Percentiles rank a stretch among this genome's conserved stretches.
phyloP scores from a whole-genome alignment of 2,797 vertebrate species.

The Hippopotamyrus pictus region DNA sequence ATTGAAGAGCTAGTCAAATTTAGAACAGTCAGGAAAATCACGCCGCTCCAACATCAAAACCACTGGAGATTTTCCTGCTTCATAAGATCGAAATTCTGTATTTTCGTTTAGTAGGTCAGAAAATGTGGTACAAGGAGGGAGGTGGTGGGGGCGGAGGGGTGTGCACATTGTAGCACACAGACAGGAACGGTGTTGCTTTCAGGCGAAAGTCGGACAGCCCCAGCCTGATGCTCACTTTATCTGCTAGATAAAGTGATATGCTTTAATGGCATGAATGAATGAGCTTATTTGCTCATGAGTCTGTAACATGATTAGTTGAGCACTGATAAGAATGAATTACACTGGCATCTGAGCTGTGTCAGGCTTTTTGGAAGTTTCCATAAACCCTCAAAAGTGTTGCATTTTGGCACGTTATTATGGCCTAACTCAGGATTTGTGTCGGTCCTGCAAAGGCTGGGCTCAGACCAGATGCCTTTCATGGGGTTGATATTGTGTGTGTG shows the following conservation, averaged over 20 bases:
- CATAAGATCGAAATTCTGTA: background rate
- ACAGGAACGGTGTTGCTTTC: background rate
- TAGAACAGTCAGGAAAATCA: background rate
- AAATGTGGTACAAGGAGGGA: background rate
- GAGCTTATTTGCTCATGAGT: background rate
- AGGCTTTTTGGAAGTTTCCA: background rate
- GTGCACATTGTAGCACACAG: background rate
- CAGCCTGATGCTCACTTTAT: background rate
- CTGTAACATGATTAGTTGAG: background rate
- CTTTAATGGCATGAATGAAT: constrained; percentile 11
- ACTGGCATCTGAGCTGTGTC: background rate
- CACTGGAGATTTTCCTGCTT: background rate
- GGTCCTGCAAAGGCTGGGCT: background rate
- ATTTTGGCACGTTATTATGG: background rate
- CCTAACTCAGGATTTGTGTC: background rate
- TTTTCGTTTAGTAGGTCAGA: constrained; percentile 10
- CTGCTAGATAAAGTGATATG: too few species aligned
- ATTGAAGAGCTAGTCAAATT: background rate
- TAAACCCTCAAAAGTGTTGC: background rate
- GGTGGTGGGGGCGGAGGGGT: background rate
- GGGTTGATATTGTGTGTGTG: too few species aligned
- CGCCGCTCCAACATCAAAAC: background rate
- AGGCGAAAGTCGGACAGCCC: background rate
- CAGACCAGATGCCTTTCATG: background rate
- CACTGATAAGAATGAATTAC: background rate